Base-by-base conservation (phyloP, 2,888 invertebrate species). In the Antitype chi region DNA sequence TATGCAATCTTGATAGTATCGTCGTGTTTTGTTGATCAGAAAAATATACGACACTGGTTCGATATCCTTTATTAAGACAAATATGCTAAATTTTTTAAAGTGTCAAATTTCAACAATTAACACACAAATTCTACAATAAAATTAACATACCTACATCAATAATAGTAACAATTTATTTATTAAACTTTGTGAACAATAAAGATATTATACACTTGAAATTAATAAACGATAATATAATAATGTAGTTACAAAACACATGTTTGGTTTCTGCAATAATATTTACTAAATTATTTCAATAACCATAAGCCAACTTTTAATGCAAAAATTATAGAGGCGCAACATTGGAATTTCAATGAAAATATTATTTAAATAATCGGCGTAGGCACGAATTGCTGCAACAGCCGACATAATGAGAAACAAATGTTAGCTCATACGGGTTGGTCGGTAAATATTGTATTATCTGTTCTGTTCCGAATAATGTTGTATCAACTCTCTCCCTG, bases 371-470 rank as follows among this genome's bases (percentile, higher is more conserved):
- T 82, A 83, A 87, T 86, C 75, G 87, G 68, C 73, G 76, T 76
- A 83, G 81, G 80, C 78, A 82, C 72, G 83, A 89, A 86, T 74
- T 63, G 43, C 78, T 81, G 79, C 73, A 67, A 76, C 82, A 85
- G 78, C 78, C 76, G 66, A 76, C 77, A 76, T 92, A 92, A 93
- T 93, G 93, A 93, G 92, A 93, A 92, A 89, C 90, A 93, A 93
- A 94, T 92, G 90, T 94, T 93, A 77, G 90, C 89, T 90, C 87
- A 78, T 88, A 88, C 89, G 88, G 86, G 85, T 86, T 77, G 70
- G 81, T 81, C 73, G 77, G 90, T 90, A 91, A 92, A 92, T 89
- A 90, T 89, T 88, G 70, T 88, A 88, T 85, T 87, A 88, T 85
- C 82, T 84, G 73, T 78, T 86, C 80, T 82, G 74, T 81, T 78